These are phyloP conservation scores for Ovibos moschatus DNA, from an alignment of 2,113 vertebrate species.

Conservation along the genomic window DNA sequence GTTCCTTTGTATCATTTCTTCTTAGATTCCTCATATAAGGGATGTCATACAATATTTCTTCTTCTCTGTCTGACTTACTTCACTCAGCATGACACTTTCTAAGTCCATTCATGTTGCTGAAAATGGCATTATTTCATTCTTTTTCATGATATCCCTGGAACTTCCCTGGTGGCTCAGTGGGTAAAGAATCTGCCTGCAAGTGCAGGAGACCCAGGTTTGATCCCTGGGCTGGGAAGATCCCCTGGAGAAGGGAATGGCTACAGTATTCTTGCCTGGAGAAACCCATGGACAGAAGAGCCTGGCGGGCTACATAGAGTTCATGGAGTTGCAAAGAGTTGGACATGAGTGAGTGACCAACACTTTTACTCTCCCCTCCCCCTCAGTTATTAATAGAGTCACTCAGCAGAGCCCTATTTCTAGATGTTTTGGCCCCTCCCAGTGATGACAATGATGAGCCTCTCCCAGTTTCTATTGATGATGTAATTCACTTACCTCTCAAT, in stretches of 20 bases:
- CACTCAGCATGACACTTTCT: background rate
- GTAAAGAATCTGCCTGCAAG: background rate
- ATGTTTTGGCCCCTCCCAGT: background rate
- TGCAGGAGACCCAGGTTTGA: background rate
- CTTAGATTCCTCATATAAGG: background rate
- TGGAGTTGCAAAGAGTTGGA: background rate
- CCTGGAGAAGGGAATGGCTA: background rate
- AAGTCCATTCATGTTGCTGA: background rate
- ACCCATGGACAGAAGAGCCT: background rate
- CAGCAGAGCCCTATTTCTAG: background rate
- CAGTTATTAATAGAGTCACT: background rate
- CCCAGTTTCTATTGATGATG: too few relatives aligned
- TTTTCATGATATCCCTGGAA: background rate
- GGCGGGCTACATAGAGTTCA: background rate
- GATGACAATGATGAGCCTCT: background rate
- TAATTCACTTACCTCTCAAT: background rate
- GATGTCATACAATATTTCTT: background rate
- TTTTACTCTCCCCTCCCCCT: accelerated
- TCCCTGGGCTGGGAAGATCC: background rate
- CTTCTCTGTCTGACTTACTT: background rate
- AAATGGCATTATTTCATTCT: background rate
- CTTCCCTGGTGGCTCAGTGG: background rate
- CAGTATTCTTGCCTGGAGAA: background rate
- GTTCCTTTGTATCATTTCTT: background rate
- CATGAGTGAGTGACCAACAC: background rate